A percentile compares a stretch with the other conserved stretches of the same genome.
These are phyloP conservation scores for Eolophus roseicapilla DNA, from an alignment of 2,113 vertebrate species.

Conservation along the genomic window DNA sequence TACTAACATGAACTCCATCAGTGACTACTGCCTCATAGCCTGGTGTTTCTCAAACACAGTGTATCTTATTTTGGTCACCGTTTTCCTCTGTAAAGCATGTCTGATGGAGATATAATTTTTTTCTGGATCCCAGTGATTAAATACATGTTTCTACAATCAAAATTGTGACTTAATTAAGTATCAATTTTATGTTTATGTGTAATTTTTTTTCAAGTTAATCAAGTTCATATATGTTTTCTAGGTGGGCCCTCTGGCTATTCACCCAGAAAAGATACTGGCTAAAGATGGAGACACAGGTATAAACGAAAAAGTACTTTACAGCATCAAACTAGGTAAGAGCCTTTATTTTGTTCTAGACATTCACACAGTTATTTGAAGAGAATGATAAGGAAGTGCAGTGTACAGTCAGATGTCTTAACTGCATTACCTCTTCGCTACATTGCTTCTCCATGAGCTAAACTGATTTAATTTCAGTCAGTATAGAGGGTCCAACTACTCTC, in stretches of 20 bases:
- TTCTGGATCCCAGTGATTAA: not conserved
- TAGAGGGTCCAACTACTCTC: not conserved
- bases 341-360: not conserved
- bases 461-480: not conserved
- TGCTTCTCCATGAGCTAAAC: not conserved
- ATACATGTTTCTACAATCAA: not conserved
- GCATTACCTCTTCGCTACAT: not conserved
- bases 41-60: not conserved
- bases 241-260: conserved; percentile 51
- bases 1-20: not conserved
- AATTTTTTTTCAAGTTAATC: not conserved
- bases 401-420: not conserved
- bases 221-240: conserved; percentile 18
- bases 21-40: not conserved
- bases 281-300: conserved; percentile 81
- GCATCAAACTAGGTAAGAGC: conserved; percentile 66
- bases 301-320: conserved; percentile 74
- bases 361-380: not conserved
- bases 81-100: not conserved
- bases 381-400: not conserved
- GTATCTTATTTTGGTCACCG: not conserved
- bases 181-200: not conserved
- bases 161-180: not conserved
- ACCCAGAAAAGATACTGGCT: conserved; percentile 75
- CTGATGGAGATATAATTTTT: not conserved